phyloP scores from a whole-genome alignment of 2,113 vertebrate species.

The Azemiops feae region DNA sequence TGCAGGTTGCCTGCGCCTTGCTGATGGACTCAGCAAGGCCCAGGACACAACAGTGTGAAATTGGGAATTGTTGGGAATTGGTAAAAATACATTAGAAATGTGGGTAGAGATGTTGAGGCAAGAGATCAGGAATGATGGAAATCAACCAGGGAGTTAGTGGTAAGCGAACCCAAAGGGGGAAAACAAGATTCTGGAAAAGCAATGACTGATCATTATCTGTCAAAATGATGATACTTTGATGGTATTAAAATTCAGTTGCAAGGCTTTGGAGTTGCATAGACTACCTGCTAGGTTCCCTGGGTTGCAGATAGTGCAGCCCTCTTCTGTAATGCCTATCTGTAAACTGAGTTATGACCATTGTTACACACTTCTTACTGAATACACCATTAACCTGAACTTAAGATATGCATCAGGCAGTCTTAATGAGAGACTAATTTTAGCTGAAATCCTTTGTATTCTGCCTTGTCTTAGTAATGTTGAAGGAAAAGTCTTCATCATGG shows the following conservation, averaged over 20 bases:
- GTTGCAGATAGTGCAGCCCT: background rate
- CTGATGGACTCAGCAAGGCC: too few species aligned
- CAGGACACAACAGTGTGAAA: too few species aligned
- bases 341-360: background rate
- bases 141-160: background rate
- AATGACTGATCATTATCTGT: background rate
- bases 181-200: background rate
- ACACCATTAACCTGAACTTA: background rate
- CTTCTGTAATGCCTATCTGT: background rate
- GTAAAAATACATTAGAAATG: background rate
- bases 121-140: background rate
- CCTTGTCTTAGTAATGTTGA: background rate
- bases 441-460: background rate
- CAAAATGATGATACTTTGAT: background rate
- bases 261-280: background rate
- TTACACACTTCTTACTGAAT: background rate
- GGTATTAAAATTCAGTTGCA: background rate
- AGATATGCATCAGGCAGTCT: background rate
- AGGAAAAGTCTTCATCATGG: too few species aligned
- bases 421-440: background rate
- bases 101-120: background rate
- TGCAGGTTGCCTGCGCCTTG: too few species aligned
- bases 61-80: background rate
- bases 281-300: background rate
- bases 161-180: background rate